phyloP scores from a whole-genome alignment of 2,113 vertebrate species.

The Spermophilus dauricus region DNA sequence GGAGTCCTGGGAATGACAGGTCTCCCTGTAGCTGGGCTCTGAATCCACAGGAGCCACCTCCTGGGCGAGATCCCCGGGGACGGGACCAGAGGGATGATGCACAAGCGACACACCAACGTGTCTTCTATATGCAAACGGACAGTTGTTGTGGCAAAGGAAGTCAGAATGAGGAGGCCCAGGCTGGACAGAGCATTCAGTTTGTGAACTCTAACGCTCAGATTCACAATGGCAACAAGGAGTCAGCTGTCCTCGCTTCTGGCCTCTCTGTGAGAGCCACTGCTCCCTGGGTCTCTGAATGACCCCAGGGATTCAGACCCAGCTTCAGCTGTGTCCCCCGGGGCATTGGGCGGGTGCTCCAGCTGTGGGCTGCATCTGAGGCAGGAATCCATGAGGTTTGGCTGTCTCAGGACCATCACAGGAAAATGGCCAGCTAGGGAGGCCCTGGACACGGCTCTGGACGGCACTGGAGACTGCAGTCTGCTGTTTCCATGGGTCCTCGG shows the following conservation, averaged over 20 bases:
- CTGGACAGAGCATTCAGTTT: neutral
- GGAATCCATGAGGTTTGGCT: accelerated
- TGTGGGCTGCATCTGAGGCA: neutral
- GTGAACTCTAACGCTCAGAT: accelerated
- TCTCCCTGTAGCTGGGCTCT: accelerated
- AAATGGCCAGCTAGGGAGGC: no score
- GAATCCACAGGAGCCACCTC: neutral
- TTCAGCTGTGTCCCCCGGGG: no score
- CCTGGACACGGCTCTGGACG: no score
- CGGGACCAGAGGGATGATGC: accelerated
- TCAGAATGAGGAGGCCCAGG: no score
- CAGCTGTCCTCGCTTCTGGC: neutral
- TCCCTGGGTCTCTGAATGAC: no score
- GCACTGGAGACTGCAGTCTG: no score
- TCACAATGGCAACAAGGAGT: neutral
- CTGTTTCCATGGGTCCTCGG: no score
- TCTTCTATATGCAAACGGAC: neutral
- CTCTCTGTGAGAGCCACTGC: no score
- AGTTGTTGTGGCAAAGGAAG: neutral
- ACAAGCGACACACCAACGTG: accelerated
- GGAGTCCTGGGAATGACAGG: accelerated
- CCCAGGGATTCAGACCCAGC: no score
- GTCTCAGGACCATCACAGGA: neutral
- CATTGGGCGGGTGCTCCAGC: no score
- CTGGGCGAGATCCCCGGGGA: no score